These are phyloP conservation scores for Steromphala cineraria DNA, from an alignment of 2,888 invertebrate genomes.

Conservation along the genomic window DNA sequence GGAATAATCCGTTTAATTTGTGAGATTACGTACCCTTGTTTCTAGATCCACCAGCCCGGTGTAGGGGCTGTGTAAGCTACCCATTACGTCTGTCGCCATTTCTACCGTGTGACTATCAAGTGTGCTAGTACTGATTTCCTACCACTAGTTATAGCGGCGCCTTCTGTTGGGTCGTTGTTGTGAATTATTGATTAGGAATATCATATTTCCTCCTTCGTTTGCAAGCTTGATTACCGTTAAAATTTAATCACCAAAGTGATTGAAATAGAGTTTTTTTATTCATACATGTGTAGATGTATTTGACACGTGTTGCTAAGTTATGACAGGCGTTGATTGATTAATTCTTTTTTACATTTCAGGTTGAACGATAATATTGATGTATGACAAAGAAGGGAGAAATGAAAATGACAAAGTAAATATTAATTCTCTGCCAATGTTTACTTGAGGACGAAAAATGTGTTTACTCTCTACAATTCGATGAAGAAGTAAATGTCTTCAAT, in stretches of 20 bases:
- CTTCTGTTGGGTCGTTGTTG: neutral
- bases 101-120: neutral
- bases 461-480: no score
- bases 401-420: no score
- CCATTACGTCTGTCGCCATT: slow-evolving; percentile 17
- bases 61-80: neutral
- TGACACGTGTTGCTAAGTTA: neutral
- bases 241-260: no score
- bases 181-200: neutral
- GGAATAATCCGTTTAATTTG: slow-evolving; percentile 2
- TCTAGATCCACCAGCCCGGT: slow-evolving; percentile 42
- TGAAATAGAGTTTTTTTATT: no score
- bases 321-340: neutral
- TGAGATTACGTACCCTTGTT: slow-evolving; percentile 47
- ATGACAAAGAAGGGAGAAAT: no score
- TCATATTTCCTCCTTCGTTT: neutral
- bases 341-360: no score
- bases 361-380: no score
- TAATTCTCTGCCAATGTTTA: no score
- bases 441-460: no score
- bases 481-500: no score
- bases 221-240: no score
- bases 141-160: neutral
- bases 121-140: neutral
- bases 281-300: neutral